Evolutionary conservation across 2,888 invertebrate species (phyloP).

Genomic region (Pristionchus fissidentatus): DNA sequence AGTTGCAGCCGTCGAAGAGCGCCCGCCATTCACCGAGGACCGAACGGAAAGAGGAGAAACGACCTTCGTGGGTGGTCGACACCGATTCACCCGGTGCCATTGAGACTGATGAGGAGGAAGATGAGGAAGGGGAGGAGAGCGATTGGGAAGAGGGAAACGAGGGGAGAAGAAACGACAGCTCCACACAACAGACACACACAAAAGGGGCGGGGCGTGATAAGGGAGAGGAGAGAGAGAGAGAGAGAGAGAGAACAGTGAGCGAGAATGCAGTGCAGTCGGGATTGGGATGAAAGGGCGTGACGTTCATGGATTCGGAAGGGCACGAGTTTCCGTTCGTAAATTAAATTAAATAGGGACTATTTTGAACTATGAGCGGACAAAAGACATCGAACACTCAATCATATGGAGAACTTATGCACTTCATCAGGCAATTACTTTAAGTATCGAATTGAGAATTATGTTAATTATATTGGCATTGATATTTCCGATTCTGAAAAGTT

Average conservation of each 20-base stretch:
- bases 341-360: too few relatives aligned
- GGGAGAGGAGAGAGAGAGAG: neutral
- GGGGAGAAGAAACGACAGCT: too few relatives aligned
- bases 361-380: too few relatives aligned
- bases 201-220: constrained; percentile 28
- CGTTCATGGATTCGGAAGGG: too few relatives aligned
- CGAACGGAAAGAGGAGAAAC: constrained; percentile 55
- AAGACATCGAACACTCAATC: too few relatives aligned
- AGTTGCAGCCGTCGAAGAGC: constrained; percentile 64
- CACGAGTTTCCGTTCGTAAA: too few relatives aligned
- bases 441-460: too few relatives aligned
- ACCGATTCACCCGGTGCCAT: constrained; percentile 43
- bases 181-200: too few relatives aligned
- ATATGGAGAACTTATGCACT: too few relatives aligned
- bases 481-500: too few relatives aligned
- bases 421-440: too few relatives aligned
- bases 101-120: neutral
- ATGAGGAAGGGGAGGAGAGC: neutral
- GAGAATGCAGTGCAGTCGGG: neutral
- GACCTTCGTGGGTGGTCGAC: constrained; percentile 10
- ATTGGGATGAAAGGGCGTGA: neutral
- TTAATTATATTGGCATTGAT: too few relatives aligned
- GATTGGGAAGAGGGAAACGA: neutral
- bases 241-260: neutral
- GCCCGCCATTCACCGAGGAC: constrained; percentile 62